Conservation (phyloP, 2,113 vertebrate genomes). For the Phodopus roborovskii region DNA sequence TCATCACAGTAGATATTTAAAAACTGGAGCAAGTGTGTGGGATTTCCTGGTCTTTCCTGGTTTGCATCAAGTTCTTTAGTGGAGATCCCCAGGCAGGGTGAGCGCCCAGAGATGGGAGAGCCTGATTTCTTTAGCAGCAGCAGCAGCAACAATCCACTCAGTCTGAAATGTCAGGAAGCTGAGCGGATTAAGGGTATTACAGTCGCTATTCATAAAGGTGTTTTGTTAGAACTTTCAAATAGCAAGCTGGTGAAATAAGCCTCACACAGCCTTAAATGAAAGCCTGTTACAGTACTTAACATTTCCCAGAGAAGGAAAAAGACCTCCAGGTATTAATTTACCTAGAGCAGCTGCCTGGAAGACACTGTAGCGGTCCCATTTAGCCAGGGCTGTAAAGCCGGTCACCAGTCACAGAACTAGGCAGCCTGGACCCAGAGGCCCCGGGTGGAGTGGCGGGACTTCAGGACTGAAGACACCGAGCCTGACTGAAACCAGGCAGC, state of each 20-base stretch:
- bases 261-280: constrained; percentile 81
- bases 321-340: constrained; percentile 88
- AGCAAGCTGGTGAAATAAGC: constrained; percentile 87
- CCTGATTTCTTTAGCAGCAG: constrained; percentile 76
- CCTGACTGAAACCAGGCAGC: neutral
- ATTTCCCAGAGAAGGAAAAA: constrained; percentile 82
- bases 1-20: neutral
- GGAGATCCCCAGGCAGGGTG: constrained; percentile 48
- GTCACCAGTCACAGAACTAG: constrained; percentile 51
- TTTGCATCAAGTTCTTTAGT: constrained; percentile 44
- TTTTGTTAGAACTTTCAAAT: constrained; percentile 84
- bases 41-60: constrained; percentile 56
- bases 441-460: neutral
- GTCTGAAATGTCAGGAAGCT: constrained; percentile 87
- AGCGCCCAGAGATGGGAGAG: constrained; percentile 67
- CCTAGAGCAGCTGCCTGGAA: constrained; percentile 85
- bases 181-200: constrained; percentile 86
- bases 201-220: constrained; percentile 81
- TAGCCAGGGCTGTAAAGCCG: constrained; percentile 74
- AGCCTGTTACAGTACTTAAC: constrained; percentile 82
- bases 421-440: constrained; percentile 46
- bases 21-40: neutral
- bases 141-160: constrained; percentile 78
- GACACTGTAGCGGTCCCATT: constrained; percentile 77
- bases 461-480: neutral